Conservation (phyloP, 2,113 vertebrate species). For the Rynchops niger region DNA sequence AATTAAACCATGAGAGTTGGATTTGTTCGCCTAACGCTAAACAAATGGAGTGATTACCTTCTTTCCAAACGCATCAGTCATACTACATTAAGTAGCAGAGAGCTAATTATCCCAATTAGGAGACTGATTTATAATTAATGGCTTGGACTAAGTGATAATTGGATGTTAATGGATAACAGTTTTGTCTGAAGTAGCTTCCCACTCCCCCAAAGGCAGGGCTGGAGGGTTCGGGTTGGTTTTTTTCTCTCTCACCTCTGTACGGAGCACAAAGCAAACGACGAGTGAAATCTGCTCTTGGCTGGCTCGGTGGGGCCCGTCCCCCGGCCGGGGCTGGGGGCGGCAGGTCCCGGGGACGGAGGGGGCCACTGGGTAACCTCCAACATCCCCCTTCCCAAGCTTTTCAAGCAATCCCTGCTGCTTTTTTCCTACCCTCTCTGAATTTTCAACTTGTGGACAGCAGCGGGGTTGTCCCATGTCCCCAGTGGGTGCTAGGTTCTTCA, state of each 20-base stretch:
- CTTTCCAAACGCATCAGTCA: constrained; percentile 85
- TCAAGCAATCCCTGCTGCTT: too few species aligned
- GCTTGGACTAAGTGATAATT: constrained; percentile 91
- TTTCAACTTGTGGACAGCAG: not conserved
- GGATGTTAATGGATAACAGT: constrained; percentile 98
- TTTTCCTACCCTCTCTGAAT: not conserved
- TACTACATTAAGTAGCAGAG: constrained; percentile 87
- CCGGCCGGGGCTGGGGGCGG: not conserved
- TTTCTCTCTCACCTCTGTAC: not conserved
- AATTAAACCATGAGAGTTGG: constrained; percentile 69
- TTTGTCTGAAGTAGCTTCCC: constrained; percentile 76
- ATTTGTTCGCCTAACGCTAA: constrained; percentile 77
- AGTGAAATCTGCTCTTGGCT: not conserved
- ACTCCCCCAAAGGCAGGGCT: constrained; percentile 44
- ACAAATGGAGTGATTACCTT: constrained; percentile 81
- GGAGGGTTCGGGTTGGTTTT: not conserved
- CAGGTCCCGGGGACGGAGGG: not conserved
- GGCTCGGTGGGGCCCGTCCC: not conserved
- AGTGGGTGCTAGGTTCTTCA: not conserved
- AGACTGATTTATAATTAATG: constrained; percentile 97
- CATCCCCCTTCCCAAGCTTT: not conserved
- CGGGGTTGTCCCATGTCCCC: not conserved
- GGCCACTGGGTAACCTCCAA: not conserved
- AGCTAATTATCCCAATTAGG: constrained; percentile 99
- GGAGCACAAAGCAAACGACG: not conserved